phyloP scores from a whole-genome alignment of 2,888 invertebrate genomes.

The Amblyteles armatorius region DNA sequence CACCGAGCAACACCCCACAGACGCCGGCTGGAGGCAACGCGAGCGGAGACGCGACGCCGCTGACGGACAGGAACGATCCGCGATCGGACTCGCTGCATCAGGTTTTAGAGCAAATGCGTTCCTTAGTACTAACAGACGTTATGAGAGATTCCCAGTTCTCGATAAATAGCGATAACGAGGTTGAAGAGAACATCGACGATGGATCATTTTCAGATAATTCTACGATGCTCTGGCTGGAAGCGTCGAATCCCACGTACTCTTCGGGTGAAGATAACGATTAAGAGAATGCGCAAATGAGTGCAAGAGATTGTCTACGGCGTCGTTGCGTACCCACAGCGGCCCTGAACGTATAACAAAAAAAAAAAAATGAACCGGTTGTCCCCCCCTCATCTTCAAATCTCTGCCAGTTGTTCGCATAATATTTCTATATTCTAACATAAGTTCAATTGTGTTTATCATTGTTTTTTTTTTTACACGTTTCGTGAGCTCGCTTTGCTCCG shows the following conservation, averaged over 20 bases:
- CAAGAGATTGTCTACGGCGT: neutral
- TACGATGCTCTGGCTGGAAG: slow-evolving; percentile 73
- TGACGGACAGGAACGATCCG: slow-evolving; percentile 78
- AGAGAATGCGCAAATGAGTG: slow-evolving; percentile 23
- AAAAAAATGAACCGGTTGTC: neutral
- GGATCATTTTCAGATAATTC: slow-evolving; percentile 76
- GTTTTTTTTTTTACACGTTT: neutral
- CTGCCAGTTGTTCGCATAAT: slow-evolving; percentile 23
- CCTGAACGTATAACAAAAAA: neutral
- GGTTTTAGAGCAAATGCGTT: slow-evolving; percentile 83
- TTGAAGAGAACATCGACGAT: slow-evolving; percentile 77
- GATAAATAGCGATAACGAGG: slow-evolving; percentile 78
- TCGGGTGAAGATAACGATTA: slow-evolving; percentile 68
- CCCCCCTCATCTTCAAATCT: slow-evolving; percentile 19
- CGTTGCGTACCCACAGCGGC: slow-evolving; percentile 14
- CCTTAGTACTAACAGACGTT: slow-evolving; percentile 78
- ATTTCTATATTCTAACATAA: slow-evolving; percentile 10
- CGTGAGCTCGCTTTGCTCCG: neutral
- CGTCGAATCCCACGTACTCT: slow-evolving; percentile 62
- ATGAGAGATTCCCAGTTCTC: slow-evolving; percentile 71
- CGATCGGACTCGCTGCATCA: slow-evolving; percentile 82
- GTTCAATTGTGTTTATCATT: neutral
- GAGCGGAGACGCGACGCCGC: slow-evolving; percentile 81
- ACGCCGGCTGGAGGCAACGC: slow-evolving; percentile 81
- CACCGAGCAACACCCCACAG: slow-evolving; percentile 83